phyloP scores from a whole-genome alignment of 2,113 vertebrate species.

The Epinephelus lanceolatus region DNA sequence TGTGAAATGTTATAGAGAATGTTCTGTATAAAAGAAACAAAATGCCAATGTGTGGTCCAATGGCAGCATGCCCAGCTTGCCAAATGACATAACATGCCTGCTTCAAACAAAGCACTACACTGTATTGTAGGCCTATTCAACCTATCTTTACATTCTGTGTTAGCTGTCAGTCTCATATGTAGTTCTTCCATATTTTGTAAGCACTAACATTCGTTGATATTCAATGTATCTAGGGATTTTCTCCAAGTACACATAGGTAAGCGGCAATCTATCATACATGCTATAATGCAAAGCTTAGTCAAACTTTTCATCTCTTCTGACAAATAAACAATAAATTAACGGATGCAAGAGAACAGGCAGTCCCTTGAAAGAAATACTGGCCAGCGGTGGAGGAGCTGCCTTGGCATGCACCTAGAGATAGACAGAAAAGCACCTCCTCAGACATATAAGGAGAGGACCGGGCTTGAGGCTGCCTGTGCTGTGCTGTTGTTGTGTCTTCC shows the following conservation, averaged over 20 bases:
- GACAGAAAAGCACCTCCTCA: constrained; percentile 57
- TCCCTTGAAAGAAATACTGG: constrained; percentile 35
- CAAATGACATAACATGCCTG: constrained; percentile 64
- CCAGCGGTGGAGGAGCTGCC: constrained; percentile 54
- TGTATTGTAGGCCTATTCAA: constrained; percentile 23
- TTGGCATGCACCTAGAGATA: constrained; percentile 60
- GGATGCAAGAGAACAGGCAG: constrained; percentile 38
- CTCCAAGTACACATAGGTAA: background rate
- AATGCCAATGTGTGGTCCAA: constrained; percentile 70
- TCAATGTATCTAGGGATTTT: background rate
- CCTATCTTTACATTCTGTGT: background rate
- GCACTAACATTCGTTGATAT: background rate
- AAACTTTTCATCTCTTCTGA: constrained; percentile 24
- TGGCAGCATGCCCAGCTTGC: constrained; percentile 64
- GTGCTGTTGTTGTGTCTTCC: constrained; percentile 46
- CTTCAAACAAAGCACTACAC: constrained; percentile 52
- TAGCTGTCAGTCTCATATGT: background rate
- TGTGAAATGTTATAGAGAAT: constrained; percentile 62
- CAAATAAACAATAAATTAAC: constrained; percentile 54
- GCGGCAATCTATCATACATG: background rate
- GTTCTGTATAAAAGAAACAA: constrained; percentile 65
- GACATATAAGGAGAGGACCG: constrained; percentile 77
- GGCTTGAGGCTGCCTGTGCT: constrained; percentile 41
- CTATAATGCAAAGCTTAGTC: background rate
- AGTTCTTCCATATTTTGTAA: background rate